These are phyloP conservation scores for Drosophila lowei DNA, from an alignment of 1,140 invertebrate genomes.

Conservation along the genomic window DNA sequence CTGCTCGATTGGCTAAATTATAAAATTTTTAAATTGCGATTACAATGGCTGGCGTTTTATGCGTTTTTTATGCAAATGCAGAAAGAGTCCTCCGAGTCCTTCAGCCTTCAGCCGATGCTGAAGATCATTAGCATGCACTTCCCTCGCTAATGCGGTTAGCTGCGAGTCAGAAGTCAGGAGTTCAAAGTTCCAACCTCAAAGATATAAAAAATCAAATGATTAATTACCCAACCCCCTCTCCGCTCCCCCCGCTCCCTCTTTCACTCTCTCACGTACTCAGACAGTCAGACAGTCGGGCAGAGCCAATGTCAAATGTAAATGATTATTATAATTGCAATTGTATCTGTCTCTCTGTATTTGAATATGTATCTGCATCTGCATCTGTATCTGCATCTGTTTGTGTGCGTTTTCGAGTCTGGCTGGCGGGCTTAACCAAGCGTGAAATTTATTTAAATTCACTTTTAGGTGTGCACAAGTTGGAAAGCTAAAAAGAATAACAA, in stretches of 20 bases:
- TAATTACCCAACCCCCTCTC: slow-evolving; percentile 58
- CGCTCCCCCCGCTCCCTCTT: slow-evolving; percentile 14
- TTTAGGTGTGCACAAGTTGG: slow-evolving; percentile 77
- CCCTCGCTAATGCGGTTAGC: slow-evolving; percentile 41
- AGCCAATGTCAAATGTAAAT: slow-evolving; percentile 80
- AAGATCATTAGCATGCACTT: slow-evolving; percentile 61
- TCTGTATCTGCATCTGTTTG: slow-evolving; percentile 15
- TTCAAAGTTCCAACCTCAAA: slow-evolving; percentile 21
- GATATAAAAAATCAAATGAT: slow-evolving; percentile 69
- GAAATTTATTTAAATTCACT: slow-evolving; percentile 82
- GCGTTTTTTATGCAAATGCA: slow-evolving; percentile 77
- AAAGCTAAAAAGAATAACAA: slow-evolving; percentile 47
- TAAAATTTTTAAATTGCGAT: slow-evolving; percentile 38
- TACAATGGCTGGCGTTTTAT: slow-evolving; percentile 50
- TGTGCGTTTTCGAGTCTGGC: slow-evolving; percentile 27
- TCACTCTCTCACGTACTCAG: neutral
- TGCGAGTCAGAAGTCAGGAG: slow-evolving; percentile 7
- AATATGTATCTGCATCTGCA: slow-evolving; percentile 15
- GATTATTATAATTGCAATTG: slow-evolving; percentile 80
- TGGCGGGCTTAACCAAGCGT: slow-evolving; percentile 72
- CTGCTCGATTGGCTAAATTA: slow-evolving; percentile 48
- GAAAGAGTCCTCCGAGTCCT: slow-evolving; percentile 21
- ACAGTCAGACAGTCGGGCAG: slow-evolving; percentile 25
- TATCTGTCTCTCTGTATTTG: slow-evolving; percentile 29
- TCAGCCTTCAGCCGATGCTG: neutral